These are phyloP conservation scores for Ptychoptera contaminata DNA, from an alignment of 2,888 invertebrate species.

Conservation along the genomic window DNA sequence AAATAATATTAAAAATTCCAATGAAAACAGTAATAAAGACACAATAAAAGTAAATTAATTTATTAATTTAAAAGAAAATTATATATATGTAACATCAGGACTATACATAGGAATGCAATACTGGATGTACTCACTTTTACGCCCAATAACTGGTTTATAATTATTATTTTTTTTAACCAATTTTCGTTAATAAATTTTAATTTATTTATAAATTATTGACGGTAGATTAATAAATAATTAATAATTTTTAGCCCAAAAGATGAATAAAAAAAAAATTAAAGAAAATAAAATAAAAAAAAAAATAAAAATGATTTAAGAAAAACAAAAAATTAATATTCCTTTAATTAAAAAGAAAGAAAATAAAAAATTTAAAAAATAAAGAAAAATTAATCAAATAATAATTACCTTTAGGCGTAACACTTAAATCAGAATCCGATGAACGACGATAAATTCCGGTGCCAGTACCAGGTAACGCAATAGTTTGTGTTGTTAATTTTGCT, in stretches of 20 bases:
- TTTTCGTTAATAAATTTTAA: too few species aligned
- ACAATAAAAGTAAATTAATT: neutral
- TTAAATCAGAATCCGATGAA: slow-evolving; percentile 87
- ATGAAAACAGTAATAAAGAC: slow-evolving; percentile 2
- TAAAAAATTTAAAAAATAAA: slow-evolving; percentile 3
- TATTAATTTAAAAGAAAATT: slow-evolving; percentile 1
- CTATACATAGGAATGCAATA: neutral
- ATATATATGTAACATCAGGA: too few species aligned
- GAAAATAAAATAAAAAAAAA: neutral
- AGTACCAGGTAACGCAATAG: slow-evolving; percentile 1
- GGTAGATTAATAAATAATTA: neutral
- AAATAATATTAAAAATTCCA: neutral
- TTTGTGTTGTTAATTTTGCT: slow-evolving; percentile 27
- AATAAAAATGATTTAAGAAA: neutral
- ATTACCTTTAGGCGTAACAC: slow-evolving; percentile 84
- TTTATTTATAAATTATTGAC: too few species aligned
- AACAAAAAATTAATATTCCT: too few species aligned
- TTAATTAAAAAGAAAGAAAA: slow-evolving; percentile 5
- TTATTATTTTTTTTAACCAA: too few species aligned
- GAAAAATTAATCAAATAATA: slow-evolving; percentile 6
- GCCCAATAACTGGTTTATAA: slow-evolving; percentile 34
- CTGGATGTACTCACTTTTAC: slow-evolving; percentile 37
- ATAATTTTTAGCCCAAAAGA: neutral
- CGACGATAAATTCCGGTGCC: slow-evolving; percentile 48
- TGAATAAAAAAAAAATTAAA: neutral